These are phyloP conservation scores for Lamprologus ornatipinnis DNA, from an alignment of 2,113 vertebrate species.

Conservation along the genomic window DNA sequence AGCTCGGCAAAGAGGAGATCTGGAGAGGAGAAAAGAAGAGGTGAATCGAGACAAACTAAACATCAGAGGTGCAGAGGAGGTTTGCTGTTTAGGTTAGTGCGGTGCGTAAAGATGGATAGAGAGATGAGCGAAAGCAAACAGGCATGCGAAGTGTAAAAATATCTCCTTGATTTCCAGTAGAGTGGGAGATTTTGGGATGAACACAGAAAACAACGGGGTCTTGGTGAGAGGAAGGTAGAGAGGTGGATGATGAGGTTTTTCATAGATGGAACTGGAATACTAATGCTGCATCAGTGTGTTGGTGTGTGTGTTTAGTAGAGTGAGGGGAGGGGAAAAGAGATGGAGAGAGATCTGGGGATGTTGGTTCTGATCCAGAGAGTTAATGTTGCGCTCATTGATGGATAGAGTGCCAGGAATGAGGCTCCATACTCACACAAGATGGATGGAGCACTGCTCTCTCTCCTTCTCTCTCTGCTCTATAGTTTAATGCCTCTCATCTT, in stretches of 20 bases:
- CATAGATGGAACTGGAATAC: slow-evolving; percentile 46
- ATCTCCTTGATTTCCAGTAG: neutral
- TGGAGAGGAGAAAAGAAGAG: slow-evolving; percentile 47
- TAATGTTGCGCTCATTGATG: slow-evolving; percentile 75
- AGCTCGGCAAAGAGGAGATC: slow-evolving; percentile 34
- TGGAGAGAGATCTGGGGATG: slow-evolving; percentile 59
- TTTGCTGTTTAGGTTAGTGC: neutral
- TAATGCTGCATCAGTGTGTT: slow-evolving; percentile 31
- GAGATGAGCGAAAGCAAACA: neutral
- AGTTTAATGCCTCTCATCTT: slow-evolving; percentile 42
- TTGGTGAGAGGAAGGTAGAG: slow-evolving; percentile 3
- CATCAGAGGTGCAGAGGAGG: slow-evolving; percentile 4
- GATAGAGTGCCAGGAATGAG: slow-evolving; percentile 65
- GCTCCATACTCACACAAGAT: slow-evolving; percentile 65
- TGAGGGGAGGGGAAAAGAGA: slow-evolving; percentile 65
- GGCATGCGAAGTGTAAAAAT: neutral
- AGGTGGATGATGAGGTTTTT: slow-evolving; percentile 38
- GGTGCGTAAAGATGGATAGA: neutral
- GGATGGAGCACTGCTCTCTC: slow-evolving; percentile 40
- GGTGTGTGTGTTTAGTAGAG: slow-evolving; percentile 54
- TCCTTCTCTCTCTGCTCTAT: neutral
- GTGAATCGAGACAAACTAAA: slow-evolving; percentile 25
- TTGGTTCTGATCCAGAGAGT: slow-evolving; percentile 75
- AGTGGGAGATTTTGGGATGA: slow-evolving; percentile 1
- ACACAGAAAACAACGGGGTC: neutral